phyloP scores from a whole-genome alignment of 2,113 vertebrate species.

The Microcebus ravelobensis region DNA sequence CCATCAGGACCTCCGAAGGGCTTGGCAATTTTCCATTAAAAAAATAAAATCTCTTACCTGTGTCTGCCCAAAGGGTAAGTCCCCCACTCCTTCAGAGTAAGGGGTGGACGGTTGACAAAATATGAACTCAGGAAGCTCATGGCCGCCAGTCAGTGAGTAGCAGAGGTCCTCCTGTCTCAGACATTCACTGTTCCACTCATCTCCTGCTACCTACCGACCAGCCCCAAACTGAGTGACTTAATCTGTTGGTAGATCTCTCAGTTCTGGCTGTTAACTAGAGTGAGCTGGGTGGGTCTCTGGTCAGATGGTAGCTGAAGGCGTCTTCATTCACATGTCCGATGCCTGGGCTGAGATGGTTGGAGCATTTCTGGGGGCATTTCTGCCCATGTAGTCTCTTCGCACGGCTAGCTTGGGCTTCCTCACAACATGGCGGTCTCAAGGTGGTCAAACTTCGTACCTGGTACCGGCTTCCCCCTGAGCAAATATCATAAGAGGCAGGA shows the following conservation, averaged over 20 bases:
- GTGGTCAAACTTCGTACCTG: accelerated
- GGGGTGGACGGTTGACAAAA: neutral
- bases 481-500: neutral
- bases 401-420: neutral
- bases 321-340: neutral
- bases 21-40: neutral
- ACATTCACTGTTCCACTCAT: neutral
- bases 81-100: neutral
- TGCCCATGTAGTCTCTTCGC: neutral
- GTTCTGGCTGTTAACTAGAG: neutral
- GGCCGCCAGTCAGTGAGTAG: neutral
- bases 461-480: neutral
- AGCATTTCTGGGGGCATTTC: neutral
- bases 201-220: neutral
- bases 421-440: accelerated
- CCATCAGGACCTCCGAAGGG: neutral
- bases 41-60: neutral
- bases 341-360: neutral
- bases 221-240: neutral
- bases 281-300: neutral
- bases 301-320: neutral
- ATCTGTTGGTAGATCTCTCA: neutral
- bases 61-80: neutral
- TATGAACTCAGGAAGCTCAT: neutral
- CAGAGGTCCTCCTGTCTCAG: neutral